Evolutionary conservation across 2,113 vertebrate species (phyloP).

Genomic region (Amblyornis subalaris): DNA sequence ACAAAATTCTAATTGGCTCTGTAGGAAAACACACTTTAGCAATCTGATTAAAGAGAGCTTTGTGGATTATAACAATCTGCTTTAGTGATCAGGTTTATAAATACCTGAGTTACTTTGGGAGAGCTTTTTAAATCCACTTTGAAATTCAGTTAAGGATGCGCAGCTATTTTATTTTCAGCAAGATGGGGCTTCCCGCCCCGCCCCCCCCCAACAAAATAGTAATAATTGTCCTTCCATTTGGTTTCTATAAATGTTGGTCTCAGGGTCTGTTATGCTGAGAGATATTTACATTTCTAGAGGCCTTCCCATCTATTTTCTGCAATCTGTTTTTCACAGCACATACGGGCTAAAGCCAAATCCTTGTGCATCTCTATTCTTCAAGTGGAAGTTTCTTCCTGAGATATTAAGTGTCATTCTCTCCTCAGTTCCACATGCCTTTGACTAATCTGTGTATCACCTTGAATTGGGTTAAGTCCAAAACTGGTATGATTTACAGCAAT

Average conservation of each 20-base stretch:
- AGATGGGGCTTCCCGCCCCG: not conserved
- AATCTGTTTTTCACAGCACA: not conserved
- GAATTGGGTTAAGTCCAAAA: not conserved
- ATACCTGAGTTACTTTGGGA: not conserved
- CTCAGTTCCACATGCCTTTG: not conserved
- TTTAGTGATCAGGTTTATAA: not conserved
- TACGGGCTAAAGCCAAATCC: not conserved
- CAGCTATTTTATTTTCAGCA: not conserved
- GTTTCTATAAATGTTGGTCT: not conserved
- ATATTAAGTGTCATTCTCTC: not conserved
- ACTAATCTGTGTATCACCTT: not conserved
- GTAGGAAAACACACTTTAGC: not conserved
- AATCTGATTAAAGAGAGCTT: constrained; percentile 6
- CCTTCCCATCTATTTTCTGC: not conserved
- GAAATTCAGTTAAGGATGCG: not conserved
- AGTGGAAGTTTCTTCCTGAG: not conserved
- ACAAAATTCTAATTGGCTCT: not conserved
- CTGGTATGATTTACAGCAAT: not conserved
- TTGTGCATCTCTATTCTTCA: not conserved
- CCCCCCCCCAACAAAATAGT: not conserved
- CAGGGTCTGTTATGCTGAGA: not conserved
- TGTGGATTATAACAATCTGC: not conserved
- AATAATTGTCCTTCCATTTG: not conserved
- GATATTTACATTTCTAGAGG: not conserved
- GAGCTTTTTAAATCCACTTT: not conserved